A percentile compares a stretch with the other conserved stretches of the same genome.
Evolutionary conservation across 2,888 invertebrate species (phyloP).

Genomic region (Xylota sylvarum): DNA sequence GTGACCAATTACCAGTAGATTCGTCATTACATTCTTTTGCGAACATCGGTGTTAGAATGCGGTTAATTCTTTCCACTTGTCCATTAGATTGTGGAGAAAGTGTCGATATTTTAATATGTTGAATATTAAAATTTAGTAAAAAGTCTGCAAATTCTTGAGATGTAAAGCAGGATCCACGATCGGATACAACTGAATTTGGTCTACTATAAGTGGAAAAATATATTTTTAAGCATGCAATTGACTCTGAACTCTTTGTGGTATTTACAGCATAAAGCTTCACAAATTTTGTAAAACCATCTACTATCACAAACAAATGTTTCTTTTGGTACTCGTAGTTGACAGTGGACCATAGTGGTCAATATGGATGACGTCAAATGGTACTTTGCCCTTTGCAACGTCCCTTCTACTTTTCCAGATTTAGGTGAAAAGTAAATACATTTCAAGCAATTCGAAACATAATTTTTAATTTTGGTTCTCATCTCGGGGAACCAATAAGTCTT

Average conservation of each 20-base stretch:
- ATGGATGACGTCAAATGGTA: conserved; percentile 83
- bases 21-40: no score
- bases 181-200: conserved; percentile 78
- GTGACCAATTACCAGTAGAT: no score
- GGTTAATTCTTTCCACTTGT: conserved; percentile 34
- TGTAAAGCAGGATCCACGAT: conserved; percentile 82
- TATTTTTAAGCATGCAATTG: conserved; percentile 26
- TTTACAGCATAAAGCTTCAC: background rate
- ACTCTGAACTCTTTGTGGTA: conserved; percentile 23
- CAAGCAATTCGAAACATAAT: background rate
- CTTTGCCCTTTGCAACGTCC: conserved; percentile 80
- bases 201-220: conserved; percentile 34
- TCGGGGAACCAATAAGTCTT: no score
- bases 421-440: no score
- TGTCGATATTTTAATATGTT: conserved; percentile 44
- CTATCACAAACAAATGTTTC: conserved; percentile 9
- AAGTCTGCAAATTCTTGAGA: conserved; percentile 80
- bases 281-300: conserved; percentile 15
- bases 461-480: no score
- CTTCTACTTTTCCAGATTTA: conserved; percentile 77
- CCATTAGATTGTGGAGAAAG: no score
- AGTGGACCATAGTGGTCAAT: conserved; percentile 24
- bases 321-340: background rate
- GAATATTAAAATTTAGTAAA: conserved; percentile 72
- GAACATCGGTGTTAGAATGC: no score